A percentile compares a stretch with the other conserved stretches of the same genome.
Evolutionary conservation across 2,113 vertebrate genomes (phyloP).

Genomic region (Anoplopoma fimbria): DNA sequence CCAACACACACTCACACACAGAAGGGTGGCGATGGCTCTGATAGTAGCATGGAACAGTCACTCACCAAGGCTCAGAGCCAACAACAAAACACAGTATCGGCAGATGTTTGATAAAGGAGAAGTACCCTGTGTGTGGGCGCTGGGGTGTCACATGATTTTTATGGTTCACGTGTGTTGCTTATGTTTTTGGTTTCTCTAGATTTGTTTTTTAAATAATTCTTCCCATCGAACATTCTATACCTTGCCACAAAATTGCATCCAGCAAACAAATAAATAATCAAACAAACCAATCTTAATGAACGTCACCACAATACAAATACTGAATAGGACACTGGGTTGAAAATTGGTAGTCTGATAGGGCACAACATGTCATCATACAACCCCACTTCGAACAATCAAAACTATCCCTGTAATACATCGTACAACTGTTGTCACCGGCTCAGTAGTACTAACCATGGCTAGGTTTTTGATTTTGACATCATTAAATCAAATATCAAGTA

Average conservation of each 20-base stretch:
- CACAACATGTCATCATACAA: neutral
- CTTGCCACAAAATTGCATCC: neutral
- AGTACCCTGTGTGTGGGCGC: neutral
- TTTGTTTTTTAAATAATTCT: too few species aligned
- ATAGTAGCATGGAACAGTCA: constrained; percentile 57
- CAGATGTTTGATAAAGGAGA: constrained; percentile 56
- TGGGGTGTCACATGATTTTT: constrained; percentile 9
- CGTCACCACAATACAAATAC: neutral
- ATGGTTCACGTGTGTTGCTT: constrained; percentile 4
- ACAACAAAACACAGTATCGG: constrained; percentile 28
- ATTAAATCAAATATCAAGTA: neutral
- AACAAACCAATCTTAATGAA: neutral
- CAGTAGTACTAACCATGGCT: neutral
- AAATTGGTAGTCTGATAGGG: neutral
- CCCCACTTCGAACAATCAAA: neutral
- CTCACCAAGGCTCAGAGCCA: constrained; percentile 34
- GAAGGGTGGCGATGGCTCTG: constrained; percentile 39
- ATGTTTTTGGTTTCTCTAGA: neutral
- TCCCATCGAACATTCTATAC: too few species aligned
- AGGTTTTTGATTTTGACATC: neutral
- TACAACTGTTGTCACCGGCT: too few species aligned
- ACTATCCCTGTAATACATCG: neutral
- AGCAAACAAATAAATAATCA: neutral
- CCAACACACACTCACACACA: constrained; percentile 26
- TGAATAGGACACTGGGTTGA: neutral